phyloP scores from a whole-genome alignment of 1,140 invertebrate genomes.

The Drusus annulatus region DNA sequence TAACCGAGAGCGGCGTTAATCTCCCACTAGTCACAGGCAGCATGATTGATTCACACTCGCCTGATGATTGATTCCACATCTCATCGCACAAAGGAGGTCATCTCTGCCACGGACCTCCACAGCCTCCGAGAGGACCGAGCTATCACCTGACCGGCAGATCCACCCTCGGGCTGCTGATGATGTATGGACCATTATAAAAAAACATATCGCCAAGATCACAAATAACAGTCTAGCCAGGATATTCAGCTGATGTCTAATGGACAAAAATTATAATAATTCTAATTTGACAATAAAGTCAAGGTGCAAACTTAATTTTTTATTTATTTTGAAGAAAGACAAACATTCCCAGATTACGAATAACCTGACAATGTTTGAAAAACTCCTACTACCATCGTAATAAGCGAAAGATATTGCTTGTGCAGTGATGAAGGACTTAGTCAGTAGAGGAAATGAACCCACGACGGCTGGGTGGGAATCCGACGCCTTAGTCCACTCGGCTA shows the following conservation, averaged over 20 bases:
- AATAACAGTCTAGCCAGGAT: background rate
- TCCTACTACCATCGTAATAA: no score
- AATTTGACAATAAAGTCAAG: no score
- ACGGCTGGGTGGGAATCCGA: no score
- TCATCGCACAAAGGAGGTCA: constrained; percentile 44
- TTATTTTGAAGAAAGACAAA: no score
- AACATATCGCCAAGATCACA: constrained; percentile 17
- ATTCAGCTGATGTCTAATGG: background rate
- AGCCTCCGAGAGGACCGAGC: constrained; percentile 1
- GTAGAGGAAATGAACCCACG: no score
- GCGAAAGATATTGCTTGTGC: no score
- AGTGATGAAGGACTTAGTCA: no score
- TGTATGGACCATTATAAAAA: constrained; percentile 32
- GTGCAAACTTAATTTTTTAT: no score
- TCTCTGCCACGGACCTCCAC: constrained; percentile 17
- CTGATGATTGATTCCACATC: constrained; percentile 50
- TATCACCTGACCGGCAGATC: constrained; percentile 19
- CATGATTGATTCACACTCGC: constrained; percentile 51
- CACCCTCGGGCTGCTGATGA: constrained; percentile 28
- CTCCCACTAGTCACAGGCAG: background rate
- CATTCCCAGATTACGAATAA: no score
- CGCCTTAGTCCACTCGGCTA: no score
- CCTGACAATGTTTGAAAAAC: no score
- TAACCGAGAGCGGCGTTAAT: background rate
- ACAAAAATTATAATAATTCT: no score